Evolutionary conservation across 2,113 vertebrate genomes (phyloP), one percentile per base, ranked within the genome.

Genomic region (Caretta caretta): DNA sequence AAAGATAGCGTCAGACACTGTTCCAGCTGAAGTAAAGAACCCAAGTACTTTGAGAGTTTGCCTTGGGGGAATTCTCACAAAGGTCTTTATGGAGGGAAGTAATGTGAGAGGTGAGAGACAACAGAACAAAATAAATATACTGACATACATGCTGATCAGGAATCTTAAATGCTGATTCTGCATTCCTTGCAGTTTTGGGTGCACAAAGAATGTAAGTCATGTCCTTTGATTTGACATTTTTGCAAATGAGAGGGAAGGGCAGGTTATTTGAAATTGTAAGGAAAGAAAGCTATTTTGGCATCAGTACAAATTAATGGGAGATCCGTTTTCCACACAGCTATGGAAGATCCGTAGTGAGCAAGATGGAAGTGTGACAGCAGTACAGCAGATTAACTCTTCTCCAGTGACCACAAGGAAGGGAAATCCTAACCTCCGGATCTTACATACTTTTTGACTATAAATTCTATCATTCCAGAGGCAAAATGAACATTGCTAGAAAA

Each of bases 321-420:
- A 97, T 96, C 86, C 83, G 92, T 94, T 93, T 96, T 95, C 94
- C 95, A 94, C n/a, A 92, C 62, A 95, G 96, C 87, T 89, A 95
- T 50, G 93, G 93, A 97, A 97, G 91, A 97, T 97, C 97, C 93
- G 94, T 49, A 95, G 90, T 0, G 92, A 97, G 97, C 96, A 97
- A 96, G 96, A 94, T 92, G 93, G 90, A 92, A 89, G 90, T 96
- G 90, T 94, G 80, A 97, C 83, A 96, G 93, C 49, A 97, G 97
- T 97, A 97, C 96, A 97, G 95, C 95, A 96, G 95, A 96, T 93
- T 93, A 96, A 91, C 93, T 97, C 89, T 97, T 91, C 92, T 97
- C 93, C 97, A 97, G 96, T 97, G 92, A 97, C 89, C 90, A 97
- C 95, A 97, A 96, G 87, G 75, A 97, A 97, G 96, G 95, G 94